phyloP scores from a whole-genome alignment of 2,797 vertebrate genomes.

The Crenichthys baileyi region DNA sequence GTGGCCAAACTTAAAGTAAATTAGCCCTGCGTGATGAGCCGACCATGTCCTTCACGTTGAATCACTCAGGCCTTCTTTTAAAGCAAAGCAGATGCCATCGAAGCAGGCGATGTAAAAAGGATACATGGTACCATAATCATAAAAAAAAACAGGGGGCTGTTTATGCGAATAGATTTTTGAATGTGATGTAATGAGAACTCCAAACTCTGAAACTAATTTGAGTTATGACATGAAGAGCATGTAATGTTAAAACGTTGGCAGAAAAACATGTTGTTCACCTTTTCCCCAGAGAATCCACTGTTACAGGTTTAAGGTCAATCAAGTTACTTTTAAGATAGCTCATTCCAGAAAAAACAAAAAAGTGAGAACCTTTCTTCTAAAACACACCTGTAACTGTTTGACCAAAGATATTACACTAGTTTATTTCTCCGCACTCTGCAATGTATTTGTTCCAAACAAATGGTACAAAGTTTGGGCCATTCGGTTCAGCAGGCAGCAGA shows the following conservation, averaged over 20 bases:
- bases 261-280: conserved; percentile 5
- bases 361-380: too few relatives aligned
- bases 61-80: conserved; percentile 66
- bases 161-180: conserved; percentile 19
- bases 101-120: conserved; percentile 45
- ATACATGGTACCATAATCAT: conserved; percentile 50
- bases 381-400: too few relatives aligned
- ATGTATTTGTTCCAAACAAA: too few relatives aligned
- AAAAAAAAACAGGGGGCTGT: conserved; percentile 52
- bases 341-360: too few relatives aligned
- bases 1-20: conserved; percentile 68
- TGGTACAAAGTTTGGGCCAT: too few relatives aligned
- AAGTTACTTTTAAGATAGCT: too few relatives aligned
- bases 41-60: conserved; percentile 68
- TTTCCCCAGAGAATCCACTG: background rate
- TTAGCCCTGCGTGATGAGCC: conserved; percentile 73
- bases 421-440: too few relatives aligned
- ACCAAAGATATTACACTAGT: too few relatives aligned
- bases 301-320: background rate
- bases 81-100: conserved; percentile 79
- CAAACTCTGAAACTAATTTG: conserved; percentile 6
- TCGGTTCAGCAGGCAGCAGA: background rate
- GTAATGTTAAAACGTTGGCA: background rate
- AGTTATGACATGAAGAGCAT: background rate
- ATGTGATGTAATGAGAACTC: conserved; percentile 24